Base-by-base conservation (phyloP, 92 coral and sea anemone species). In the Isaurus tuberculatus region DNA sequence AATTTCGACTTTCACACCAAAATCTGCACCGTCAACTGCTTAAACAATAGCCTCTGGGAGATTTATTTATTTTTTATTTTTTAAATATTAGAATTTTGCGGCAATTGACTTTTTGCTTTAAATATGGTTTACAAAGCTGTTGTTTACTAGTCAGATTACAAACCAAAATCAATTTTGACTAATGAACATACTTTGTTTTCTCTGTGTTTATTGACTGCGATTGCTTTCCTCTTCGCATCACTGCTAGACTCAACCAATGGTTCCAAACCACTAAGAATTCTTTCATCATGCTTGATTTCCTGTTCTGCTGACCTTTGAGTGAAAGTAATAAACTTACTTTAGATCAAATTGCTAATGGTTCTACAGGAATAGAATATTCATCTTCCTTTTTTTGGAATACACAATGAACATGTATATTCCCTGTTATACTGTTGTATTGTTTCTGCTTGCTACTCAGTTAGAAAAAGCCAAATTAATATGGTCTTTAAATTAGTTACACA, bases 181-280 rank as follows among this genome's bases (percentile, higher is more conserved):
- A 55, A 70, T n/a, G n/a, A 37, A 5, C 78, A 22, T 77, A 77
- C 82, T 43, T 77, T 77, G 82, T 77, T 77, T 36, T 77, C 82
- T 30, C 34, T 77, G 55, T 77, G 82, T n/a, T 77, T 77, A 60
- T 17, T 77, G 53, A 77, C 82, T 31, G 82, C 58, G 33, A 33
- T 23, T 25, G 70, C 42, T 55, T 77, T 77, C 55, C 53, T 77
- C 82, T 67, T 58, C 4, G 82, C 82, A 34, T 77, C 82, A 23
- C 51, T 32, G 6, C 70, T 58, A n/a, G 70, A n/a, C 14, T 27
- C 49, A 25, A 43, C 40, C 4, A 77, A 11, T 11, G 82, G 33
- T 8, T 77, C 82, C 17, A 77, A 55, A 57, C 82, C 36, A 10
- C 82, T 31, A 36, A 77, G 82, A 22, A 77, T 36, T 36, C 82